phyloP scores from a whole-genome alignment of 2,113 vertebrate genomes.

The Charina bottae region DNA sequence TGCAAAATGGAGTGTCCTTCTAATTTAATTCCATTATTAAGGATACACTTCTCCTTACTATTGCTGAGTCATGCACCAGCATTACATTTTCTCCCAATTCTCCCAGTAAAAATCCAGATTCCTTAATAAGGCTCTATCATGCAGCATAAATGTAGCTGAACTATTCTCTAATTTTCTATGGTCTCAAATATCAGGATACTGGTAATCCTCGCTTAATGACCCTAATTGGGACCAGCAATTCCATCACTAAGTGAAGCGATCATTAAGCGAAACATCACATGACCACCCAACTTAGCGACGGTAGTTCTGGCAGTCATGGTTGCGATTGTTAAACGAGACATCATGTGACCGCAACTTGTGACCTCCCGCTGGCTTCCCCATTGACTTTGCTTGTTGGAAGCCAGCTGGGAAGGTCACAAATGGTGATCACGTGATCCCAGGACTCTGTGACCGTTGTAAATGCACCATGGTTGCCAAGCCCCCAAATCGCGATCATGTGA shows the following conservation, averaged over 20 bases:
- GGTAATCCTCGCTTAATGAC: background rate
- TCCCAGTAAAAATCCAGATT: background rate
- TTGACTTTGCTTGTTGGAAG: no score
- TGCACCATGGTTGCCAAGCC: no score
- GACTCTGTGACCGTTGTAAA: no score
- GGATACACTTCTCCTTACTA: background rate
- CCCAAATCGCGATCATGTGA: no score
- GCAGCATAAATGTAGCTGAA: background rate
- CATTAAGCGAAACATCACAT: background rate
- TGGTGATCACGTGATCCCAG: no score
- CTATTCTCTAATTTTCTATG: background rate
- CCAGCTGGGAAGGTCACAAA: no score
- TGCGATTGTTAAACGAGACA: no score
- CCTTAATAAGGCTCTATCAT: background rate
- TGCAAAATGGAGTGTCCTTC: background rate
- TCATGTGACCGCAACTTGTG: no score
- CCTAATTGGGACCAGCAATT: background rate
- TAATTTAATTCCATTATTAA: background rate
- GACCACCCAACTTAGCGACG: background rate
- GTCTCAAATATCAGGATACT: background rate
- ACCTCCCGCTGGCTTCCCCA: no score
- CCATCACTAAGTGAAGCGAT: background rate
- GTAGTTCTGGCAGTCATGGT: background rate
- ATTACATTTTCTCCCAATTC: background rate
- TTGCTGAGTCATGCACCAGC: background rate